phyloP scores from a whole-genome alignment of 2,113 vertebrate genomes.

The Microcebus jonahi region DNA sequence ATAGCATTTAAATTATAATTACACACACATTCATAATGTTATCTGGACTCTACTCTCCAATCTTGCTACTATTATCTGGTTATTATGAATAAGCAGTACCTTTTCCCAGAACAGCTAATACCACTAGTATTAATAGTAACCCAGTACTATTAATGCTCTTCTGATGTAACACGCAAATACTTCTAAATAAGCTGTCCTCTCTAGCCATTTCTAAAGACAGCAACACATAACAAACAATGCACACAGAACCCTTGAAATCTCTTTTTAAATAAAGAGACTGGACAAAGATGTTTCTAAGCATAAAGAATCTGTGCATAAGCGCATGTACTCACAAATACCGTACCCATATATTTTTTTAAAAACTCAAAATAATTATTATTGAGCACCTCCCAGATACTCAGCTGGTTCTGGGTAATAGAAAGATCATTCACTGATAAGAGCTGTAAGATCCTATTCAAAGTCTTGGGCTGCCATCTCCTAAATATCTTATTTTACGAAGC shows the following conservation, averaged over 20 bases:
- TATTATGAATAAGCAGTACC: constrained; percentile 3
- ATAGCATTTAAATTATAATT: neutral
- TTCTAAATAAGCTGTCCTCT: constrained; percentile 3
- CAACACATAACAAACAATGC: neutral
- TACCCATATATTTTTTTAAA: neutral
- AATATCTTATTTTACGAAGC: neutral
- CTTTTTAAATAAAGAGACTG: neutral
- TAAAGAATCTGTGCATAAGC: neutral
- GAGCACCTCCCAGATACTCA: neutral
- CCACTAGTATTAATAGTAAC: constrained; percentile 22
- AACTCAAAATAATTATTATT: neutral
- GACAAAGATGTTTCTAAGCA: too few species aligned
- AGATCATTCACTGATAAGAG: neutral
- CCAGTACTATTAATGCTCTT: neutral
- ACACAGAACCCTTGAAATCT: neutral
- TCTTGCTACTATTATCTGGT: neutral
- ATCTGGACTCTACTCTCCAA: neutral
- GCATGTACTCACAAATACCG: neutral
- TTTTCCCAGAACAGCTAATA: constrained; percentile 42
- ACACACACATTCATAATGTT: neutral
- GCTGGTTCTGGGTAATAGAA: neutral
- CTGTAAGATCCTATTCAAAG: neutral
- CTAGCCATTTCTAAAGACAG: neutral
- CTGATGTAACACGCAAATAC: neutral
- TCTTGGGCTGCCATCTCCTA: neutral